Percentiles rank a stretch among this genome's conserved stretches.
Evolutionary conservation across 2,113 vertebrate species (phyloP).

Genomic region (Thunnus thynnus): DNA sequence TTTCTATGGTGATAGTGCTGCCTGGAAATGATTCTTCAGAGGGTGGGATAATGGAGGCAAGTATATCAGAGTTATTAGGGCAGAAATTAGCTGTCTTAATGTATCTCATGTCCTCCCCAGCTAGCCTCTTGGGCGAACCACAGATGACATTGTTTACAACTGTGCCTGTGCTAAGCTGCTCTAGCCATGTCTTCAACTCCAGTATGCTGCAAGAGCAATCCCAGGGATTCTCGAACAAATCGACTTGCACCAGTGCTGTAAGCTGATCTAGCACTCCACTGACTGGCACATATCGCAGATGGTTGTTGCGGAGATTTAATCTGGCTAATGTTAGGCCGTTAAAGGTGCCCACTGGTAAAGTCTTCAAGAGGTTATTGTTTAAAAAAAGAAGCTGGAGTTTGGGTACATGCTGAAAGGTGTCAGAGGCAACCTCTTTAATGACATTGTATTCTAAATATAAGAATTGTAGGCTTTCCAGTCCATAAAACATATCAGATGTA

Average conservation of each 20-base stretch:
- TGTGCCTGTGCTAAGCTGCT: conserved; percentile 93
- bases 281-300: conserved; percentile 91
- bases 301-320: conserved; percentile 94
- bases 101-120: conserved; percentile 92
- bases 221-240: conserved; percentile 98
- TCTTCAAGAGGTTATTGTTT: conserved; percentile 96
- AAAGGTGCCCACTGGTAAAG: conserved; percentile 91
- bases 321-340: conserved; percentile 91
- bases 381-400: conserved; percentile 97
- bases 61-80: conserved; percentile 91
- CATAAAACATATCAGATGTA: conserved; percentile 90
- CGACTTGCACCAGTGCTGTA: conserved; percentile 94
- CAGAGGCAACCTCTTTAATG: conserved; percentile 91
- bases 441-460: conserved; percentile 97
- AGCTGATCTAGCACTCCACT: conserved; percentile 93
- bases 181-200: conserved; percentile 95
- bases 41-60: conserved; percentile 89
- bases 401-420: conserved; percentile 91
- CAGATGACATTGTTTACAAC: conserved; percentile 96
- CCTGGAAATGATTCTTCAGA: conserved; percentile 88
- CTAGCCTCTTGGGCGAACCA: conserved; percentile 92
- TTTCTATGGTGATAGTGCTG: conserved; percentile 89
- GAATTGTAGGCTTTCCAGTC: conserved; percentile 94
- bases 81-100: conserved; percentile 91
- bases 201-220: conserved; percentile 94